Evolutionary conservation across 2,888 invertebrate genomes (phyloP).

Genomic region (Luffia ferchaultella): DNA sequence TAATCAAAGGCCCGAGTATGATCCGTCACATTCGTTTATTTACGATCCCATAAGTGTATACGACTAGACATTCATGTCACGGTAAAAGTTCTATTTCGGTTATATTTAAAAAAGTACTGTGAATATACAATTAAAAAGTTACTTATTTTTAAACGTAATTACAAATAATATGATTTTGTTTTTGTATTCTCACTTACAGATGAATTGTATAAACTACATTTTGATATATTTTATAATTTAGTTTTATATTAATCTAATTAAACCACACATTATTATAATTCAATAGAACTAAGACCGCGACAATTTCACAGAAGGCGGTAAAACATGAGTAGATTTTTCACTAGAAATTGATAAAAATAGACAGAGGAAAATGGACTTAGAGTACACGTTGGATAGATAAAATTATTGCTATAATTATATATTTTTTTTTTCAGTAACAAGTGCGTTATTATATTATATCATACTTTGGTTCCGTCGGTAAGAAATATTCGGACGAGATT

Average conservation of each 20-base stretch:
- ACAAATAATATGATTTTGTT: too few species aligned
- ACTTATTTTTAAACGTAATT: background rate
- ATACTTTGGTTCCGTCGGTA: slow-evolving; percentile 33
- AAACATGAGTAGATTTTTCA: background rate
- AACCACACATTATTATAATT: too few species aligned
- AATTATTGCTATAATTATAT: slow-evolving; percentile 55
- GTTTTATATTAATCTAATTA: too few species aligned
- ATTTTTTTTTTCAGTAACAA: slow-evolving; percentile 32
- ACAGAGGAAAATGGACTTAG: slow-evolving; percentile 26
- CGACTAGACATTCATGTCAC: background rate
- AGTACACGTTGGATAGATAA: slow-evolving; percentile 28
- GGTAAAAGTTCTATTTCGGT: background rate
- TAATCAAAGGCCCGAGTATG: too few species aligned
- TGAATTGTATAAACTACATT: too few species aligned
- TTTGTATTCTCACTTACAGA: too few species aligned
- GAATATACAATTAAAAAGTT: background rate
- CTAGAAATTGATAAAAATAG: slow-evolving; percentile 36
- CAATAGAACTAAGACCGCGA: background rate
- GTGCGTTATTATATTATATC: slow-evolving; percentile 27
- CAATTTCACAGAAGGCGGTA: background rate
- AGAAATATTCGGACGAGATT: background rate
- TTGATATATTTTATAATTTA: too few species aligned
- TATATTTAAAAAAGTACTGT: background rate
- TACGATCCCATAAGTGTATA: background rate
- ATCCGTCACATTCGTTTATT: too few species aligned